Conservation (phyloP, 2,113 vertebrate species). For the Chauna torquata region DNA sequence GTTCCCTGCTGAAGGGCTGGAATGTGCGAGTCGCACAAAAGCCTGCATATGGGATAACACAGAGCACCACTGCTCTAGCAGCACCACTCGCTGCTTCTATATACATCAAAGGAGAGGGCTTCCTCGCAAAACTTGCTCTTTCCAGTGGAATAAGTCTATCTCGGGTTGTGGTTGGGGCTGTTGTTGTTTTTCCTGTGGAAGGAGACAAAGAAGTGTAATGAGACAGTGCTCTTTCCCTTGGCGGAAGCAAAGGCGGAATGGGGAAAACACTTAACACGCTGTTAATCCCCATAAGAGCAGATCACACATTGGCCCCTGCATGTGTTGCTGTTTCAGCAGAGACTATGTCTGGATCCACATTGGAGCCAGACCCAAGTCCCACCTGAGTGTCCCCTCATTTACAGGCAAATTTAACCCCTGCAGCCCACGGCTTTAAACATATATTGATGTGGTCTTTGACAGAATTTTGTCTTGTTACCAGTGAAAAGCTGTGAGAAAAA, state of each 20-base stretch:
- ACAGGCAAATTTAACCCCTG: neutral
- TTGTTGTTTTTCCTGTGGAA: neutral
- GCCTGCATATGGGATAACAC: neutral
- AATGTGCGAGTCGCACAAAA: neutral
- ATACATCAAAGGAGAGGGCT: neutral
- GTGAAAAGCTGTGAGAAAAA: neutral
- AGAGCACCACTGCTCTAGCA: neutral
- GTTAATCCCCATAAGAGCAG: neutral
- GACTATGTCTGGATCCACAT: neutral
- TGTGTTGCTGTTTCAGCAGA: neutral
- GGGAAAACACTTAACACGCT: neutral
- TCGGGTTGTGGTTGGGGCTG: neutral
- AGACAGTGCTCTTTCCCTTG: neutral
- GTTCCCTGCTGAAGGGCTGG: constrained; percentile 8
- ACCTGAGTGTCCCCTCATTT: neutral
- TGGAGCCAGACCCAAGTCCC: neutral
- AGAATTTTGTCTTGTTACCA: neutral
- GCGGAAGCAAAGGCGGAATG: neutral
- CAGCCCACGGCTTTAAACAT: neutral
- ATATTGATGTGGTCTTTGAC: neutral
- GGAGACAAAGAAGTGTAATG: neutral
- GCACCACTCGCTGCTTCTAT: neutral
- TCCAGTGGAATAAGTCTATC: neutral
- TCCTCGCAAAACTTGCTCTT: neutral
- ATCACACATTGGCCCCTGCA: neutral